A percentile compares a stretch with the other conserved stretches of the same genome.
Evolutionary conservation across 2,888 invertebrate species (phyloP).

Genomic region (Eupithecia subfuscata): DNA sequence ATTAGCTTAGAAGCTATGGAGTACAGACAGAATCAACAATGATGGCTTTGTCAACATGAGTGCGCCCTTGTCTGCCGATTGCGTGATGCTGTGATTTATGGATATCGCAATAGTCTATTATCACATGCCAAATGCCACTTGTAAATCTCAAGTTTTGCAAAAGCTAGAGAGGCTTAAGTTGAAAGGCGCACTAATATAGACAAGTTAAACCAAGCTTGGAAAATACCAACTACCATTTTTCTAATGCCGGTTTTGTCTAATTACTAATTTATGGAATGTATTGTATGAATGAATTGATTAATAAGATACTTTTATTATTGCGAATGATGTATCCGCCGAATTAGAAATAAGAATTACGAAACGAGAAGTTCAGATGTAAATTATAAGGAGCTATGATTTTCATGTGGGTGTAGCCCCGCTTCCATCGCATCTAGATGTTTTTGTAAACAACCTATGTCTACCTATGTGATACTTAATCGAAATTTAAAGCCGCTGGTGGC

Average conservation of each 20-base stretch:
- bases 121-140: neutral
- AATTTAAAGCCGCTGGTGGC: conserved; percentile 1
- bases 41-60: neutral
- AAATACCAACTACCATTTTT: neutral
- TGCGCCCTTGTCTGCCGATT: neutral
- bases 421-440: conserved; percentile 8
- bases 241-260: neutral
- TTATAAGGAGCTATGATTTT: conserved; percentile 10
- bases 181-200: neutral
- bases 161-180: neutral
- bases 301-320: conserved; percentile 25
- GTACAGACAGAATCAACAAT: neutral
- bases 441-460: neutral
- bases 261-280: conserved; percentile 12
- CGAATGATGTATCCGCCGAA: conserved; percentile 57
- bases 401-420: conserved; percentile 12
- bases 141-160: neutral
- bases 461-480: neutral
- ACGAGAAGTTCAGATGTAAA: conserved; percentile 19
- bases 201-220: neutral
- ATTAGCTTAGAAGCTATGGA: neutral
- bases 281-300: conserved; percentile 30
- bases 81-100: neutral
- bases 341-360: conserved; percentile 48
- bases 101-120: neutral